Evolutionary conservation across 1,140 invertebrate genomes (phyloP).

Genomic region (Hylaeus anthracinus): DNA sequence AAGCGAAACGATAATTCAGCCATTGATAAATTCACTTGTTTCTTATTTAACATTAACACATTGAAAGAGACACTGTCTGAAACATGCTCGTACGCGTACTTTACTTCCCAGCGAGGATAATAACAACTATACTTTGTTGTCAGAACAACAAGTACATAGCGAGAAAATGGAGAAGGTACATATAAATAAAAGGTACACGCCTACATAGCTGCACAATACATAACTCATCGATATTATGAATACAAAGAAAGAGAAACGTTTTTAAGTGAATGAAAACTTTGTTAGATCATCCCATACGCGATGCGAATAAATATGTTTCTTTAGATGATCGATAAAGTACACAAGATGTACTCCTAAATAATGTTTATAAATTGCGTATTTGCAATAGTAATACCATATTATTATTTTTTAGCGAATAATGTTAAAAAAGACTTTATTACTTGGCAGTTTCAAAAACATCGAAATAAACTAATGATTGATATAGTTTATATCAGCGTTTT

Average conservation of each 20-base stretch:
- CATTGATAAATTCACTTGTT: neutral
- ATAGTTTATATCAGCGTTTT: no score
- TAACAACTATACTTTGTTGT: slow-evolving; percentile 42
- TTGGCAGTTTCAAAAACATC: no score
- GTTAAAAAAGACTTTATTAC: no score
- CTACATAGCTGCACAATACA: slow-evolving; percentile 2
- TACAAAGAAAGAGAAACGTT: neutral
- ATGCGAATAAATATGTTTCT: neutral
- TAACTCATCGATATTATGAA: neutral
- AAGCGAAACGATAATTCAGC: neutral
- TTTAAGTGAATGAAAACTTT: neutral
- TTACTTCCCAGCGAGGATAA: slow-evolving; percentile 6
- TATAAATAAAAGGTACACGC: slow-evolving; percentile 8
- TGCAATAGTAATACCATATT: no score
- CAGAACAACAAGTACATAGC: slow-evolving; percentile 35
- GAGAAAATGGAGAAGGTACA: slow-evolving; percentile 23
- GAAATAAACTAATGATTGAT: no score
- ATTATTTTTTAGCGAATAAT: no score
- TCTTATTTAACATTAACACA: neutral
- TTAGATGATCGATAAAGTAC: neutral
- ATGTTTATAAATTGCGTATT: no score
- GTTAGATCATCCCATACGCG: neutral
- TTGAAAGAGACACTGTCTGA: neutral
- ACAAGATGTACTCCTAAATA: no score
- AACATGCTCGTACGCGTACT: no score